These are phyloP conservation scores for Bufo bufo DNA, from an alignment of 2,113 vertebrate genomes.

Conservation along the genomic window DNA sequence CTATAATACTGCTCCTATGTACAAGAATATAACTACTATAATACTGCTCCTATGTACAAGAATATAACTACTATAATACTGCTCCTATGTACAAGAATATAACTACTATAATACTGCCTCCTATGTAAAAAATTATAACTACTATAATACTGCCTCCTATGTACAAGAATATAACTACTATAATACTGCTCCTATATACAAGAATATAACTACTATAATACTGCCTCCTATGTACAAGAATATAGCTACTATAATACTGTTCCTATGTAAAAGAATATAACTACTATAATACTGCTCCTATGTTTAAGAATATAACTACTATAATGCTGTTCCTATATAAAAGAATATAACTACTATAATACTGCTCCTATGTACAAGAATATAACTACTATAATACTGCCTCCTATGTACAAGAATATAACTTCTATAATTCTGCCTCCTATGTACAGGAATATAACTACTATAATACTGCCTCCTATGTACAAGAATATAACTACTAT, in stretches of 20 bases:
- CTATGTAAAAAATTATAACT: not conserved
- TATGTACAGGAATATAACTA: not conserved
- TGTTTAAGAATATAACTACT: not conserved
- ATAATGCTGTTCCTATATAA: not conserved
- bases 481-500: too few species aligned
- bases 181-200: not conserved
- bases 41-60: too few species aligned
- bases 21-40: too few species aligned
- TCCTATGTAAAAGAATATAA: not conserved
- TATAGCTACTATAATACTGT: not conserved
- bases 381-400: constrained; percentile 9
- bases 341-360: constrained; percentile 4
- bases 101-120: not conserved
- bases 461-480: not conserved
- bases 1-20: not conserved
- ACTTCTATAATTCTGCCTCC: not conserved
- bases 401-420: not conserved
- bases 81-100: too few species aligned
- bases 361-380: not conserved
- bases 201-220: constrained; percentile 1
- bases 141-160: not conserved
- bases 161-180: not conserved
- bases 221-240: not conserved
- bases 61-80: too few species aligned
- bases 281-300: not conserved